These are phyloP conservation scores for Sphaeridia pumilis DNA, from an alignment of 2,888 invertebrate species.

Conservation along the genomic window DNA sequence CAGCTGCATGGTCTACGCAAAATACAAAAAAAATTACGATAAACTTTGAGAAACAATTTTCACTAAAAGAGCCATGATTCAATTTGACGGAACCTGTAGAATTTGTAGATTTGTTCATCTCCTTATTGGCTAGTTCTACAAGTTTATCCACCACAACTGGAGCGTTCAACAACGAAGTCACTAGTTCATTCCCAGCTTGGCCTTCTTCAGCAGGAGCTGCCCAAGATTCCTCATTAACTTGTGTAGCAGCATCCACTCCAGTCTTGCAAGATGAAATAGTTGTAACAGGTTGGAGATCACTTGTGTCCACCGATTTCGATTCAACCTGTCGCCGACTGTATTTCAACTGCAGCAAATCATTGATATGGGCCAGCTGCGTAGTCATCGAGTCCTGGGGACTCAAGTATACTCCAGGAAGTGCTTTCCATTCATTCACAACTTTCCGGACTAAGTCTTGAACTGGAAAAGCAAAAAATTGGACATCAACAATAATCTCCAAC, in stretches of 20 bases:
- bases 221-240: no score
- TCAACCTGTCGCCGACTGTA: constrained; percentile 2
- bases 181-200: constrained; percentile 1
- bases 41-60: not conserved
- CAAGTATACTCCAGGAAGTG: constrained; percentile 9
- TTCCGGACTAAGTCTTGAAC: constrained; percentile 14
- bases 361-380: constrained; percentile 14
- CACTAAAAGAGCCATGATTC: not conserved
- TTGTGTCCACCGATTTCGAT: constrained; percentile 5
- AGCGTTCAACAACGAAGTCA: constrained; percentile 1
- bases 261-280: not conserved
- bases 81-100: constrained; percentile 9
- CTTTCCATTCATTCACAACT: constrained; percentile 12
- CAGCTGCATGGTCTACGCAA: not conserved
- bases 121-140: constrained; percentile 11
- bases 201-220: no score
- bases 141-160: constrained; percentile 12
- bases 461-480: no score
- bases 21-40: no score
- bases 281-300: not conserved
- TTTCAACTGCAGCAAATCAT: constrained; percentile 11
- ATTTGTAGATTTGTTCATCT: constrained; percentile 2
- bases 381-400: constrained; percentile 16
- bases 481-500: no score
- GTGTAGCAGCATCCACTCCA: constrained; percentile 10